Evolutionary conservation across 2,888 invertebrate species (phyloP), one percentile per base, ranked within the genome.

Genomic region (Cordilura impudica): DNA sequence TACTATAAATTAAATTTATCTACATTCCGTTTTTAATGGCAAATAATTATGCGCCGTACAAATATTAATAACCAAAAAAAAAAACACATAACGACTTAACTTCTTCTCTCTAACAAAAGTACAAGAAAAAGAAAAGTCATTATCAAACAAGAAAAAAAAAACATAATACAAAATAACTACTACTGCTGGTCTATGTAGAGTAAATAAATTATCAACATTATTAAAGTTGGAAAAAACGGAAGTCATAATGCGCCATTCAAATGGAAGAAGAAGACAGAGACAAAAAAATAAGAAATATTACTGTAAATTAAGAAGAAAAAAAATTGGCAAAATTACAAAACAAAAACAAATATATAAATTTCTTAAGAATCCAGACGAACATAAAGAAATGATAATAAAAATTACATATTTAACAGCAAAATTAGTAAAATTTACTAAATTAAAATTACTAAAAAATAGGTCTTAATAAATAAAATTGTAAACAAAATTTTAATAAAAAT

Each of bases 231-330:
- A 56, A 66, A 60, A 51, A 77, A 67, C 81, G 81, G 82, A 82
- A 82, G 82, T 79, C 74, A 76, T 83, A 80, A 83, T 83, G 81
- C 81, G 81, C 67, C 79, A 81, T 79, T 61, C 56, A 61, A 69
- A 73, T 58, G 29, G 53, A 14, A 54, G 16, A 66, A 51, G 43
- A 53, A 53, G 31, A 39, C n/a, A 53, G 31, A 47, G 51, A 39
- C 39, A 67, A 56, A 63, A 65, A 60, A 72, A 56, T 56, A 66
- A 61, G 71, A 77, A 75, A 71, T 61, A 66, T 76, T 76, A 70
- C 69, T 26, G 43, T 35, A 67, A 19, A 66, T 54, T 3, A 49
- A 56, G 58, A 19, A 56, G 43, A 70, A 70, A 67, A 73, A 61
- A 60, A 74, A 71, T 81, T 80, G 79, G 75, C 75, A 78, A 74